These are phyloP conservation scores for Clarias laeviceps DNA, from an alignment of 2,797 vertebrate genomes.

Conservation along the genomic window DNA sequence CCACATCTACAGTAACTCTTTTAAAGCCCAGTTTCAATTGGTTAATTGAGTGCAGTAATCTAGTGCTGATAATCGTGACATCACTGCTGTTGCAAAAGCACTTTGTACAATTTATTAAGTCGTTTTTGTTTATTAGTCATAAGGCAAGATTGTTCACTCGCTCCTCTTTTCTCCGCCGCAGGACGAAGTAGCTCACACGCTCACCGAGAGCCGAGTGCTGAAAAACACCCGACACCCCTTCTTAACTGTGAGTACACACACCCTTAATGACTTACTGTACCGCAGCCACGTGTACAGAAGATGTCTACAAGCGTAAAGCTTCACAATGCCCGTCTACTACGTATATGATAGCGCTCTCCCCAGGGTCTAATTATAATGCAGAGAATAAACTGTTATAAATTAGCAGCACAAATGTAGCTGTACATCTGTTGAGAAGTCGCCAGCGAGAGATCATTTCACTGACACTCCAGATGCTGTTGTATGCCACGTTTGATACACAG, in stretches of 20 bases:
- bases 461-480: conserved; percentile 65
- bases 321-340: conserved; percentile 38
- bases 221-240: conserved; percentile 97
- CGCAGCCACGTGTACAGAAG: conserved; percentile 16
- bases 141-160: background rate
- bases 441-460: conserved; percentile 64
- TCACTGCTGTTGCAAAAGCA: background rate
- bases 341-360: conserved; percentile 53
- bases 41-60: background rate
- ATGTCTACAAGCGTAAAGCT: conserved; percentile 35
- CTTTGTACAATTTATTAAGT: background rate
- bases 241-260: conserved; percentile 87
- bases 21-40: background rate
- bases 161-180: conserved; percentile 65
- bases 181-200: conserved; percentile 98
- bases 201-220: conserved; percentile 95
- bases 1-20: background rate
- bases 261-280: conserved; percentile 36
- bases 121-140: background rate
- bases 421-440: conserved; percentile 60
- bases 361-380: conserved; percentile 61
- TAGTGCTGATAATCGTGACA: background rate
- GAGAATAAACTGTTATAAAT: conserved; percentile 63
- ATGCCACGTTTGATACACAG: conserved; percentile 57
- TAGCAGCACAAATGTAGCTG: conserved; percentile 60